Percentiles rank a stretch among this genome's conserved stretches.
Conservation (phyloP, 23 tunicate genomes). For the Oikopleura dioica region DNA sequence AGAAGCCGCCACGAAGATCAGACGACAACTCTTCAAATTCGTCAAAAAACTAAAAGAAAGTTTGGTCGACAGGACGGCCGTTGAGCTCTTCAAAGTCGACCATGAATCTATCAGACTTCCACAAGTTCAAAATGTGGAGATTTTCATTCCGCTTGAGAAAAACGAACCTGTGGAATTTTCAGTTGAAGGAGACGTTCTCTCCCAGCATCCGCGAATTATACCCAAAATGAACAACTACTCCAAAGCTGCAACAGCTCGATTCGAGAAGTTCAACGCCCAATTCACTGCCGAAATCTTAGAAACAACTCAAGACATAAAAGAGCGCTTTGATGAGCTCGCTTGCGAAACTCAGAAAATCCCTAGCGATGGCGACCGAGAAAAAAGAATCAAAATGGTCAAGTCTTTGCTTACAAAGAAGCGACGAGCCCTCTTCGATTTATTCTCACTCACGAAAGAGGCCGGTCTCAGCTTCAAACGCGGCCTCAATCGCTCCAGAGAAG, state of each 20-base stretch:
- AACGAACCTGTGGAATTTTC: neutral
- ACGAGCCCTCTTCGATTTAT: slow-evolving; percentile 40
- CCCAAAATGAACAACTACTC: slow-evolving; percentile 15
- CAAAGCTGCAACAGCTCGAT: slow-evolving; percentile 15
- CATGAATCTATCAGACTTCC: neutral
- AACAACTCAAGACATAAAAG: slow-evolving; percentile 25
- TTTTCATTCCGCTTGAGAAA: neutral
- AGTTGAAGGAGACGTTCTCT: no score
- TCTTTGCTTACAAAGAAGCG: slow-evolving; percentile 40
- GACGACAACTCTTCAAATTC: slow-evolving; percentile 37
- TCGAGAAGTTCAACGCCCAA: neutral
- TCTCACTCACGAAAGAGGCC: slow-evolving; percentile 21
- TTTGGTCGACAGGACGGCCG: slow-evolving; percentile 20
- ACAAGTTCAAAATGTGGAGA: neutral
- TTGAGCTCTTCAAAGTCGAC: slow-evolving; percentile 15
- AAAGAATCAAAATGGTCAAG: slow-evolving; percentile 38
- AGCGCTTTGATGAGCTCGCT: slow-evolving; percentile 23
- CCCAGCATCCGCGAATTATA: neutral
- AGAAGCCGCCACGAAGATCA: slow-evolving; percentile 21
- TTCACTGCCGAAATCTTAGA: slow-evolving; percentile 15
- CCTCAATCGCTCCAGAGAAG: no score
- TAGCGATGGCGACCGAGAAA: slow-evolving; percentile 29
- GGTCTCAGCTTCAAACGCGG: no score
- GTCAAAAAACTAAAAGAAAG: slow-evolving; percentile 23
- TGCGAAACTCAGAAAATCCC: slow-evolving; percentile 16